Evolutionary conservation across 1,140 invertebrate species (phyloP), one percentile per base, ranked within the genome.

Genomic region (Dinoponera quadriceps): DNA sequence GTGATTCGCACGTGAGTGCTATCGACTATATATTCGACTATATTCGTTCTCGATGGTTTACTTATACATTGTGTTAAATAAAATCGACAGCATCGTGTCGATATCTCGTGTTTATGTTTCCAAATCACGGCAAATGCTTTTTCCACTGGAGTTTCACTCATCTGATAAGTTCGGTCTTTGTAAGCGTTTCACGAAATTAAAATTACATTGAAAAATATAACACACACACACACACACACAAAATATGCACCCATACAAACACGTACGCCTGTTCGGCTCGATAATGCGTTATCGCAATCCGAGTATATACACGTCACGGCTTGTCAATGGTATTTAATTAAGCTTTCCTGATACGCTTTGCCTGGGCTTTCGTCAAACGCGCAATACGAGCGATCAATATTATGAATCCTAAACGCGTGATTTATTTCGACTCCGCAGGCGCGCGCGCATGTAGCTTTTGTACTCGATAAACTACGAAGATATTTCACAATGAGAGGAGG

Each of bases 391-490:
- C 33, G 65, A 80, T 80, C 75, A 78, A 78, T 78, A 78, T 78
- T 55, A 54, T 29, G 51, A 71, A 80, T 80, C 25, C 75, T 69
- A 71, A 80, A 80, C 51, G n/a, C 29, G 33, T 80, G 51, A 80
- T 80, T 80, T 80, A 80, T 80, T 80, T 33, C 57, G 14, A 13
- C 63, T 48, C 25, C 44, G 11, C 44, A 20, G 44, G 14, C 5
- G 33, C 20, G 3, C 18, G 29, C 18, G 4, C 5, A 49, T 4
- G 27, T 49, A 22, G 51, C 33, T 71, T 80, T n/a, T 57, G 57
- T 54, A 38, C 13, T 14, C 44, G 75, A 80, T 80, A 80, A 80
- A 80, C 33, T 78, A 57, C 2, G 33, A 49, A 63, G 73, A 75
- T 75, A 75, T 75, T 63, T 18, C 59, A 1, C 29, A 51, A 78